Base-by-base conservation (phyloP, 2,888 invertebrate genomes). In the Saturnia pavonia region DNA sequence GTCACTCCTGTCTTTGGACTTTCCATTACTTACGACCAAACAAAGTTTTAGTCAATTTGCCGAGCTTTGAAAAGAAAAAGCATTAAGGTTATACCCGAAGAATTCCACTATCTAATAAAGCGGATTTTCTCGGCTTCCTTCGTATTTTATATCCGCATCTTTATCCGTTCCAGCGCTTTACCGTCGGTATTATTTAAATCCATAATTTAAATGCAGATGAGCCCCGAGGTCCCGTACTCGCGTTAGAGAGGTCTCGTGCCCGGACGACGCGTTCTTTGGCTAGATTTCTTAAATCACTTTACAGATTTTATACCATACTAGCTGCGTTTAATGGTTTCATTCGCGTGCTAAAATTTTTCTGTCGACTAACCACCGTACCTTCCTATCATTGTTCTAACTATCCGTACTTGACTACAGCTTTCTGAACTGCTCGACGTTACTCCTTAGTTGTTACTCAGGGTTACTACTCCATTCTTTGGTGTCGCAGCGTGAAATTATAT, bases 161-260 rank as follows among this genome's bases (percentile, higher is more conserved):
- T 78, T 73, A 74, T 74, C 74, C 75, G 70, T 70, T 73, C 76
- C 76, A 77, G 77, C 76, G 77, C 76, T 73, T 79, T 80, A 82
- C 80, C 75, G 76, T 76, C 75, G 75, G 74, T 80, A 79, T 85
- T 82, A 85, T 82, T 85, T 82, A 83, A 84, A 82, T 82, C 82
- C 82, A 84, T 85, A 82, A 85, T 86, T 82, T 85, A 83, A 83
- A 85, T 85, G 85, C 81, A 85, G 85, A 86, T 86, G 81, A 83
- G 82, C 25, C 34, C 43, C 43, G 45, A 34, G 65, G 65, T 69
- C 57, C 40, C 19, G 65, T 57, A 27, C 65, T 40, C 40, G 40
- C 19, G 40, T 65, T 65, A 11, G 16, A 65, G 40, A 65, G 40
- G 65, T 65, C 40, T 27, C 69, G 43, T 60, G 57, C 69, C 40